Evolutionary conservation across 1,140 invertebrate genomes (phyloP).

Genomic region (Halictus rubicundus): DNA sequence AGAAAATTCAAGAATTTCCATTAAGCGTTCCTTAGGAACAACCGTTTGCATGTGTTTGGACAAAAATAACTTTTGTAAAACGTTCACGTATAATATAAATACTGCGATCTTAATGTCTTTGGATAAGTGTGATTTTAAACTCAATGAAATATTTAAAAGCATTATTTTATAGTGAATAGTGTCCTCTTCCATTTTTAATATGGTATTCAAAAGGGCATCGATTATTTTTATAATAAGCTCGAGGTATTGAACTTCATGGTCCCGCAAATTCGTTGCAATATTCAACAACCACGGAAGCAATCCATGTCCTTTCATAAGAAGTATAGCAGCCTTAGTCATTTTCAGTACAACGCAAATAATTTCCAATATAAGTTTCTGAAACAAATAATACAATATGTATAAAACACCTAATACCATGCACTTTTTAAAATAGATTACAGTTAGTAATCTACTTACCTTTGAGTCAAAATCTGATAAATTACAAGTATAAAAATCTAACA

Average conservation of each 20-base stretch:
- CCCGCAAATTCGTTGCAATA: constrained; percentile 40
- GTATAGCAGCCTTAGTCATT: constrained; percentile 82
- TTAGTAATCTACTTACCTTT: constrained; percentile 75
- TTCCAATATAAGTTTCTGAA: constrained; percentile 82
- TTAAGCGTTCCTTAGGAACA: constrained; percentile 56
- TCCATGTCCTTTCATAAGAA: constrained; percentile 84
- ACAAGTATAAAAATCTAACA: constrained; percentile 81
- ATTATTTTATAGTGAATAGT: constrained; percentile 41
- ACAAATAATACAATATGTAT: constrained; percentile 47
- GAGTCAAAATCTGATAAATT: constrained; percentile 75
- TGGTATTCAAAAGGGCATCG: constrained; percentile 60
- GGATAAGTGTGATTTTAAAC: constrained; percentile 35
- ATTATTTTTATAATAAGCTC: constrained; percentile 59
- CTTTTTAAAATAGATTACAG: background rate
- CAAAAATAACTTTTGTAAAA: constrained; percentile 59
- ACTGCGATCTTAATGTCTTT: constrained; percentile 22
- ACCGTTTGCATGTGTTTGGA: constrained; percentile 45
- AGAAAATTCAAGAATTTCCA: constrained; percentile 52
- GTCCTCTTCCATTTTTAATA: constrained; percentile 47
- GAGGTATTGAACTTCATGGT: constrained; percentile 47
- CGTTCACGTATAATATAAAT: constrained; percentile 43
- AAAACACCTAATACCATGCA: background rate
- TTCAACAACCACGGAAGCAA: constrained; percentile 83
- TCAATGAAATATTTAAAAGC: constrained; percentile 42
- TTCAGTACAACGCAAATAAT: constrained; percentile 82